phyloP scores from a whole-genome alignment of 2,797 vertebrate genomes.

The Helicolenus hilgendorfi region DNA sequence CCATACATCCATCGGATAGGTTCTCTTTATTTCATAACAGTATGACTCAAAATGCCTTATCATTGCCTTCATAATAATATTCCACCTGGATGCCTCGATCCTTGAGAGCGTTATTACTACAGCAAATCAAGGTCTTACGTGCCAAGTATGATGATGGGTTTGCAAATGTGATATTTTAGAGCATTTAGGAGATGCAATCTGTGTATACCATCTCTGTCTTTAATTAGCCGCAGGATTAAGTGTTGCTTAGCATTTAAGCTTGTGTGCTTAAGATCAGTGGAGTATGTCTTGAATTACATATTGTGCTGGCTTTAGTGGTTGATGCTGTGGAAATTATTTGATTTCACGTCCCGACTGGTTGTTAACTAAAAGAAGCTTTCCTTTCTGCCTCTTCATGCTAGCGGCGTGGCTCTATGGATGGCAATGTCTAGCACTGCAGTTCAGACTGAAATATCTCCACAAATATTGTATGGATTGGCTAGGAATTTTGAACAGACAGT shows the following conservation, averaged over 20 bases:
- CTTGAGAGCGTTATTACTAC: constrained; percentile 34
- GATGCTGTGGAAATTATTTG: constrained; percentile 6
- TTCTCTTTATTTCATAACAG: constrained; percentile 46
- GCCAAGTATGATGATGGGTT: constrained; percentile 50
- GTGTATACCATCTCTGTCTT: constrained; percentile 33
- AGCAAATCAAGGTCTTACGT: constrained; percentile 39
- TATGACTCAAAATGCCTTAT: constrained; percentile 58
- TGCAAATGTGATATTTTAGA: constrained; percentile 60
- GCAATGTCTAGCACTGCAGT: neutral
- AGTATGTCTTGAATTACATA: constrained; percentile 38
- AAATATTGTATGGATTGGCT: too few relatives aligned
- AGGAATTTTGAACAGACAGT: neutral
- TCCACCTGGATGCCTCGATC: constrained; percentile 55
- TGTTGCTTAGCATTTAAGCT: constrained; percentile 46
- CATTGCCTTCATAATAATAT: constrained; percentile 37
- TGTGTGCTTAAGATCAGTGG: constrained; percentile 27
- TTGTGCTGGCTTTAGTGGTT: constrained; percentile 13
- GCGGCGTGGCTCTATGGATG: neutral
- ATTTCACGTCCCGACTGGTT: constrained; percentile 10
- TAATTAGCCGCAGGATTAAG: constrained; percentile 63
- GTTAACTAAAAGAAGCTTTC: neutral
- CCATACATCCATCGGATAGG: constrained; percentile 30
- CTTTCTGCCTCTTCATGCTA: neutral
- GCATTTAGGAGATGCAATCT: constrained; percentile 42
- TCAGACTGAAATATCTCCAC: neutral